Evolutionary conservation across 2,113 vertebrate genomes (phyloP), one percentile per base, ranked within the genome.

Genomic region (Uria aalge): DNA sequence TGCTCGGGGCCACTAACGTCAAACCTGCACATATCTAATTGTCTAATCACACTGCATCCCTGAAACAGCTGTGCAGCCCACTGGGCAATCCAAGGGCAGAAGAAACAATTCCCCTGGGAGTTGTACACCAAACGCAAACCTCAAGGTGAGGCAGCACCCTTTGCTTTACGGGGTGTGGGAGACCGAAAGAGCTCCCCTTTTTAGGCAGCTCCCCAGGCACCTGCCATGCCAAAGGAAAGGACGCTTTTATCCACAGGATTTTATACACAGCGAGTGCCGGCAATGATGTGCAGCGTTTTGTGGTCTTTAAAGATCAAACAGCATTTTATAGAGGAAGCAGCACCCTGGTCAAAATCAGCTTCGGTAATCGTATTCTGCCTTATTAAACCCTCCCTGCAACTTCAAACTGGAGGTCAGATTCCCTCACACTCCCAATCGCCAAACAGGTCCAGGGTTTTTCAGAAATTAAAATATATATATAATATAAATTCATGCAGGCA

Each of bases 291-390:
- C 69, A 88, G 53, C 30, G 0, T 68, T 92, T 79, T 95, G 77
- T 64, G 66, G 86, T 92, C 80, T 94, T 94, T 95, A 94, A 92
- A 96, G 94, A 94, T 94, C 91, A 93, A 92, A 95, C 4, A 0
- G 86, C 48, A 92, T 94, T 97, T 92, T 72, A 79, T 11, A 89
- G 73, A 79, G 53, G 47, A 68, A 86, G 68, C 40, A 82, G 69
- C n/a, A 81, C 23, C 47, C 60, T 11, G 76, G 94, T 81, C 88
- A 87, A 95, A 95, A 87, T 69, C 15, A 0, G 57, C 95, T 69
- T 75, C 81, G 73, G 41, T 62, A 94, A 89, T 92, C 75, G 69
- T 20, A 81, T 64, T 80, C 77, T 91, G 64, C 62, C 57, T 91
- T 81, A 89, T 92, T 94, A 95, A 96, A 92, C 57, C n/a, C n/a